Conservation (phyloP, 1,140 invertebrate genomes). For the Phymastichus coffea region DNA sequence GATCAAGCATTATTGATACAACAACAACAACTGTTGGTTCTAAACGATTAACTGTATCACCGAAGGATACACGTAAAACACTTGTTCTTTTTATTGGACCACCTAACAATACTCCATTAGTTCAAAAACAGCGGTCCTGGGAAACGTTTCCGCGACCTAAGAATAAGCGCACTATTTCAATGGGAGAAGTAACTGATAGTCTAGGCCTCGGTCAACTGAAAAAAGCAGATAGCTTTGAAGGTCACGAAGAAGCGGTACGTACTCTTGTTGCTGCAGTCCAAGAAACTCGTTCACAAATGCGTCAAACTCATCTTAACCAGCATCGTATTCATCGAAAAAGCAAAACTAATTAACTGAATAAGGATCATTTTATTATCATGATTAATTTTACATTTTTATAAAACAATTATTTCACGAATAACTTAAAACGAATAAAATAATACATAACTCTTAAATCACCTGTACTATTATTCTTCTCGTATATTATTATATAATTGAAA, state of each 20-base stretch:
- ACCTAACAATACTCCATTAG: conserved; percentile 24
- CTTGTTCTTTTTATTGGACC: conserved; percentile 55
- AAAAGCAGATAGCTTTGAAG: conserved; percentile 69
- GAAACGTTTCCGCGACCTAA: conserved; percentile 66
- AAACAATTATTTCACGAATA: no score
- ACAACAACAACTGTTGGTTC: no score
- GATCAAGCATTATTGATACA: conserved; percentile 59
- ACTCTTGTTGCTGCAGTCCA: conserved; percentile 71
- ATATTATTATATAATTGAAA: no score
- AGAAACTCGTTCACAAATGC: conserved; percentile 60
- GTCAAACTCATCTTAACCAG: conserved; percentile 49
- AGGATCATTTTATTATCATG: background rate
- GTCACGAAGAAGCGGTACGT: conserved; percentile 71
- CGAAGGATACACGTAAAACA: conserved; percentile 47
- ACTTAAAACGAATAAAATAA: no score
- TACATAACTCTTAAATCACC: no score
- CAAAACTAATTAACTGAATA: conserved; percentile 48
- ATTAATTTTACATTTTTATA: no score
- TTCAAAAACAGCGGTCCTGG: conserved; percentile 52
- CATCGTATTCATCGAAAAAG: conserved; percentile 53
- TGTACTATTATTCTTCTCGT: no score
- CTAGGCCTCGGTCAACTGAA: conserved; percentile 52
- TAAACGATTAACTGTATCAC: no score
- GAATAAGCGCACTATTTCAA: conserved; percentile 40
- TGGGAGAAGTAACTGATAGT: background rate